Conservation (phyloP, 2,797 vertebrate species). For the Sibirionetta formosa region DNA sequence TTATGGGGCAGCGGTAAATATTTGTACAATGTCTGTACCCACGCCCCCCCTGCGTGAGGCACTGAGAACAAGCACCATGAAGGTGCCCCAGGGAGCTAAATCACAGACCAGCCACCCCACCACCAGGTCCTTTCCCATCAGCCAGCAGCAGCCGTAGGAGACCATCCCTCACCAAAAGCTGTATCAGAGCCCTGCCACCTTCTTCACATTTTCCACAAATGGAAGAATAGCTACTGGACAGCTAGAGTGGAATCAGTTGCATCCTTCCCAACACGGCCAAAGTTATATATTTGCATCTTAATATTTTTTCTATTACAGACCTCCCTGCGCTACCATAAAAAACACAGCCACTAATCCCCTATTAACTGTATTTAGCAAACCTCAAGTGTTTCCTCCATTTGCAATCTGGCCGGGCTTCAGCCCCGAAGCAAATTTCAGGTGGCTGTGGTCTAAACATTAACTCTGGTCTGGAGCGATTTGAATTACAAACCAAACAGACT, state of each 20-base stretch:
- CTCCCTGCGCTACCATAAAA: constrained; percentile 67
- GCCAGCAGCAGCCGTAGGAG: background rate
- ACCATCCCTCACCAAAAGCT: background rate
- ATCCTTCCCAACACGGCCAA: background rate
- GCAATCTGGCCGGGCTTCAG: constrained; percentile 66
- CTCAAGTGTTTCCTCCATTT: constrained; percentile 77
- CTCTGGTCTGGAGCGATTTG: constrained; percentile 67
- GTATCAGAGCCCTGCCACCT: background rate
- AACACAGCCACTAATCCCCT: constrained; percentile 73
- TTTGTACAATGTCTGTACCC: fast-evolving
- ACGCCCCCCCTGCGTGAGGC: background rate
- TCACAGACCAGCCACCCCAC: background rate
- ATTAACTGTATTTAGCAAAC: constrained; percentile 77
- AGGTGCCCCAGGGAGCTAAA: background rate
- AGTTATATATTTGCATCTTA: constrained; percentile 54
- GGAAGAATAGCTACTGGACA: background rate
- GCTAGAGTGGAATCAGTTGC: background rate
- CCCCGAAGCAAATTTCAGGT: constrained; percentile 75
- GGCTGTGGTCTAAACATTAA: constrained; percentile 75
- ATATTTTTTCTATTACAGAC: constrained; percentile 68
- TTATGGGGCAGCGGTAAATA: background rate
- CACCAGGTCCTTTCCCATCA: background rate
- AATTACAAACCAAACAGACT: constrained; percentile 77
- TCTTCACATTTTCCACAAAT: background rate
- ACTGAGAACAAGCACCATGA: fast-evolving